A percentile compares a stretch with the other conserved stretches of the same genome.
These are phyloP conservation scores for Drosophila tsacasi DNA, from an alignment of 1,140 invertebrate species.

Conservation along the genomic window DNA sequence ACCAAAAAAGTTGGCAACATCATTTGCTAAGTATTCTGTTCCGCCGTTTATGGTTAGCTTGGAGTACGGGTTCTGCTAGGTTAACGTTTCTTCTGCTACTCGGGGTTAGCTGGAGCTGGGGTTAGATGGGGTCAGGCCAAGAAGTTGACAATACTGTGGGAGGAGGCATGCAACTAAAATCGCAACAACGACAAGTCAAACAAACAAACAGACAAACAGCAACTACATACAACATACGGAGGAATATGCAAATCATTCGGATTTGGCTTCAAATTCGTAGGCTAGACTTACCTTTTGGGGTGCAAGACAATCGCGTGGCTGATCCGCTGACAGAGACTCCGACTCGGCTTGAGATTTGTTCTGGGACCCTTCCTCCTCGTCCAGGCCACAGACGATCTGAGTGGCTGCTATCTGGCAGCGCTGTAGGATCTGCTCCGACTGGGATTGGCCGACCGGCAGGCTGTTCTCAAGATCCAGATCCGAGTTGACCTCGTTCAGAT, in stretches of 20 bases:
- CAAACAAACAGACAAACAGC: constrained; percentile 34
- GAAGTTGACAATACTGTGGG: constrained; percentile 72
- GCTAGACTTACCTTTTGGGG: constrained; percentile 72
- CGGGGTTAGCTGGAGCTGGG: constrained; percentile 34
- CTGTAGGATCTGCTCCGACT: constrained; percentile 54
- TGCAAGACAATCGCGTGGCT: constrained; percentile 81
- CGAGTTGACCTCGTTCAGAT: constrained; percentile 77
- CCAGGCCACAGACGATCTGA: constrained; percentile 49
- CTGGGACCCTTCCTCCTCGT: not conserved
- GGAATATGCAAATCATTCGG: constrained; percentile 37
- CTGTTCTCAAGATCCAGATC: constrained; percentile 73
- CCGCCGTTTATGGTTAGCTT: constrained; percentile 21
- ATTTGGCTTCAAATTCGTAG: not conserved
- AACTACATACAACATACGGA: constrained; percentile 25
- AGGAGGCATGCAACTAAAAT: constrained; percentile 51
- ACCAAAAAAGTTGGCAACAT: constrained; percentile 31
- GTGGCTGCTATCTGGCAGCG: constrained; percentile 61
- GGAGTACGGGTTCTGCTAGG: constrained; percentile 3
- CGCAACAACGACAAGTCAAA: constrained; percentile 42
- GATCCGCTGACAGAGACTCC: constrained; percentile 52
- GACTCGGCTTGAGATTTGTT: constrained; percentile 16
- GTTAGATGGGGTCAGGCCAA: constrained; percentile 44
- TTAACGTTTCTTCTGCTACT: constrained; percentile 23
- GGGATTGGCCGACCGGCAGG: not conserved
- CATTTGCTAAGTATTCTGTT: constrained; percentile 38